Evolutionary conservation across 2,888 invertebrate species (phyloP).

Genomic region (Temnothorax rugatulus): DNA sequence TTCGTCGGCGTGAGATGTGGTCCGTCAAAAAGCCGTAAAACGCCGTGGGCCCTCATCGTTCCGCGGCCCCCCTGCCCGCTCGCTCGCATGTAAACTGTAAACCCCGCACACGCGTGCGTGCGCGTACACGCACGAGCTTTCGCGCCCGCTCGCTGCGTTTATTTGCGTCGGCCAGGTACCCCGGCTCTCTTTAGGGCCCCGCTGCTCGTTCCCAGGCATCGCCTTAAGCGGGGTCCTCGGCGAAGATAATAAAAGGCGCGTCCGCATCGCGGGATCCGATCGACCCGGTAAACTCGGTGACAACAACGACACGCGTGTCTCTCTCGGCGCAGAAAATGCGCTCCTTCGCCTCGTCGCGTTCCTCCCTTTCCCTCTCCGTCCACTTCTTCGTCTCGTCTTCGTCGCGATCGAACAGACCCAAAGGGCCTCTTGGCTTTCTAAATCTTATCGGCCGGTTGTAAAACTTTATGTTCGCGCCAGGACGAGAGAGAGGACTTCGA

Average conservation of each 20-base stretch:
- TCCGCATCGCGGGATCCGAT: conserved; percentile 67
- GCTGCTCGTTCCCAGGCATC: conserved; percentile 65
- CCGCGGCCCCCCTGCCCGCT: conserved; percentile 41
- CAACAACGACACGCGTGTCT: conserved; percentile 54
- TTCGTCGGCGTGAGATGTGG: conserved; percentile 84
- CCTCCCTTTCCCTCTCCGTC: background rate
- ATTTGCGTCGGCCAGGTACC: conserved; percentile 54
- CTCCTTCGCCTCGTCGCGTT: background rate
- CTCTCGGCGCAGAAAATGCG: conserved; percentile 37
- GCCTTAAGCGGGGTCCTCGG: conserved; percentile 67
- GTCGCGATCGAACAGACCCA: conserved; percentile 53
- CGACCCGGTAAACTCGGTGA: conserved; percentile 72
- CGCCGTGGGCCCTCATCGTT: conserved; percentile 72
- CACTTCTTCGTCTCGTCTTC: background rate
- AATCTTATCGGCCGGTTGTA: conserved; percentile 54
- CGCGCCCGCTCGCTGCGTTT: conserved; percentile 65
- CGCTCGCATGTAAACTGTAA: conserved; percentile 44
- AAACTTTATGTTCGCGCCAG: conserved; percentile 56
- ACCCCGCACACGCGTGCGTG: conserved; percentile 7
- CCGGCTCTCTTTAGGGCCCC: conserved; percentile 64
- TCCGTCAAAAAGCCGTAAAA: conserved; percentile 83
- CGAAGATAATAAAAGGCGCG: conserved; percentile 73
- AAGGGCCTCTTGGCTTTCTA: conserved; percentile 46
- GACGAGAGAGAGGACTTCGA: conserved; percentile 40
- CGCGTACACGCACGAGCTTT: conserved; percentile 61